Conservation (phyloP, 2,113 vertebrate species). For the Lota lota region DNA sequence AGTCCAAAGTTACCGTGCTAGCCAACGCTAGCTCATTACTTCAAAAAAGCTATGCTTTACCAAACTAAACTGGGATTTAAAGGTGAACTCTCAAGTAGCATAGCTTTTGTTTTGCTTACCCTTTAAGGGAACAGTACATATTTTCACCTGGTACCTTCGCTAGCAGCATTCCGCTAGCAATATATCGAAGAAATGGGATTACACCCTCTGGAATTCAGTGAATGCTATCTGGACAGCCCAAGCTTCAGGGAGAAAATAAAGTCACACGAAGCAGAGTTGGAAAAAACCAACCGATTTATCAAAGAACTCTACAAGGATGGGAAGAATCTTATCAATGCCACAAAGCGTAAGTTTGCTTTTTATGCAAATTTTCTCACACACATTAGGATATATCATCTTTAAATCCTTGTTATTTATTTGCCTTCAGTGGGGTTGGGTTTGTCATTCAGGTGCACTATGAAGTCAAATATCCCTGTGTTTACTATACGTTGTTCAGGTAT, state of each 20-base stretch:
- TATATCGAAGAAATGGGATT: conserved; percentile 82
- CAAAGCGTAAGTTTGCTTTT: conserved; percentile 82
- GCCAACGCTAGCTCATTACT: conserved; percentile 34
- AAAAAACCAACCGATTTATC: conserved; percentile 95
- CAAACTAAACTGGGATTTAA: conserved; percentile 5
- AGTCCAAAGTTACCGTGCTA: conserved; percentile 52
- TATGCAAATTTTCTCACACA: not conserved
- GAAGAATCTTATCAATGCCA: conserved; percentile 93
- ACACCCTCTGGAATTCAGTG: conserved; percentile 95
- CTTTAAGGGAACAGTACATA: not conserved
- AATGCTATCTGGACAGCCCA: conserved; percentile 96
- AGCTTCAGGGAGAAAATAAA: conserved; percentile 88
- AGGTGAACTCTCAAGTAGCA: not conserved
- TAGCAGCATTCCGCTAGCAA: conserved; percentile 14
- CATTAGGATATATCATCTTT: not conserved
- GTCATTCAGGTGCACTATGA: conserved; percentile 6
- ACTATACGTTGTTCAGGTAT: not conserved
- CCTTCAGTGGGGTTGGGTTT: conserved; percentile 43
- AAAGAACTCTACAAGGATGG: conserved; percentile 97
- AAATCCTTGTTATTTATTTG: conserved; percentile 33
- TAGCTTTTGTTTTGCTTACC: not conserved
- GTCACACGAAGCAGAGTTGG: conserved; percentile 92
- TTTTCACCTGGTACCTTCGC: conserved; percentile 15
- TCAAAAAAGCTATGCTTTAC: conserved; percentile 40
- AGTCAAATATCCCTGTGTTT: not conserved